These are phyloP conservation scores for Todiramphus chloris DNA, from an alignment of 2,113 vertebrate species.

Conservation along the genomic window DNA sequence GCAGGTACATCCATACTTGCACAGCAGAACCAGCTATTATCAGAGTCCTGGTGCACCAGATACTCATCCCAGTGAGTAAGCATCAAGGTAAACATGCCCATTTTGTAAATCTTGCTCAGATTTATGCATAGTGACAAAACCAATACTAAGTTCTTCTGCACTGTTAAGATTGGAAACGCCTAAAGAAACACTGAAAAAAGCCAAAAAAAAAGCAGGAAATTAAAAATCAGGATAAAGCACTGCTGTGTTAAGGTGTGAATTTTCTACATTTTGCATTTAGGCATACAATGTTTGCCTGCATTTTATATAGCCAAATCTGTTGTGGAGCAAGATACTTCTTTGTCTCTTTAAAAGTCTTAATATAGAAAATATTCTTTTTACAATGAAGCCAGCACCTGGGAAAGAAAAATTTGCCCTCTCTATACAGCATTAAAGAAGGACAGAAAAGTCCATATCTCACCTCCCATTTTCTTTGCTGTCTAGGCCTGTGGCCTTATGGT, in stretches of 20 bases:
- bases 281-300: background rate
- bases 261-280: background rate
- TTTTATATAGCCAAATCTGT: background rate
- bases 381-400: background rate
- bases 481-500: background rate
- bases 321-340: background rate
- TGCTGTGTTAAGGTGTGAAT: background rate
- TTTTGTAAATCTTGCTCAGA: background rate
- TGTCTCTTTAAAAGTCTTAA: background rate
- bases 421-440: background rate
- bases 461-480: background rate
- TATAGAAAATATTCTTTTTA: background rate
- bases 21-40: background rate
- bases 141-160: background rate
- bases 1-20: background rate
- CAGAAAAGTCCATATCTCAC: background rate
- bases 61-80: background rate
- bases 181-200: background rate
- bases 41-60: background rate
- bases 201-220: background rate
- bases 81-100: background rate
- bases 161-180: background rate
- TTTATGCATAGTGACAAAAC: background rate
- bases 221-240: background rate
- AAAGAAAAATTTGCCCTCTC: background rate